Percentiles rank a stretch among this genome's conserved stretches.
phyloP scores from a whole-genome alignment of 1,140 invertebrate genomes.

The Drosophila parabipectinata region DNA sequence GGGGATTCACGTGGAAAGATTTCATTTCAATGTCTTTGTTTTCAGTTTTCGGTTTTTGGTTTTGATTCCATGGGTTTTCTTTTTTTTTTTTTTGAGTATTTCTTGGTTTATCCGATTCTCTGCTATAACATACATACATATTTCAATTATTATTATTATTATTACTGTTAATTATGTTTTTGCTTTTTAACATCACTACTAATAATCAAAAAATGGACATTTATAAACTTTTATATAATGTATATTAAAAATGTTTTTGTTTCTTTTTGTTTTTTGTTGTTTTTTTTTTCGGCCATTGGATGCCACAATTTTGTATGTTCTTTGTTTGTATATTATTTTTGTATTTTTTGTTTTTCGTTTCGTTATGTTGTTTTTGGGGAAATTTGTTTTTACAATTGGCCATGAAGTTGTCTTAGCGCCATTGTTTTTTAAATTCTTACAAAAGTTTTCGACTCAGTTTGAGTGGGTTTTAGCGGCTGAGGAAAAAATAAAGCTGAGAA shows the following conservation, averaged over 20 bases:
- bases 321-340: slow-evolving; percentile 16
- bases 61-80: background rate
- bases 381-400: slow-evolving; percentile 51
- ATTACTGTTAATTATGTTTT: slow-evolving; percentile 65
- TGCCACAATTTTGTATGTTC: slow-evolving; percentile 18
- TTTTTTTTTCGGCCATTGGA: slow-evolving; percentile 17
- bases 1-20: slow-evolving; percentile 44
- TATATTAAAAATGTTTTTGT: slow-evolving; percentile 67
- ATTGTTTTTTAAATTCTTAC: slow-evolving; percentile 40
- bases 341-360: background rate
- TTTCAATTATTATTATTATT: slow-evolving; percentile 63
- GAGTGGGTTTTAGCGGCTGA: slow-evolving; percentile 21
- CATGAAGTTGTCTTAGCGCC: slow-evolving; percentile 62
- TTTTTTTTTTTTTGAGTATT: slow-evolving; percentile 13
- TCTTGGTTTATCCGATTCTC: slow-evolving; percentile 40
- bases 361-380: slow-evolving; percentile 21
- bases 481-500: background rate
- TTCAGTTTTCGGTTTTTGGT: slow-evolving; percentile 8
- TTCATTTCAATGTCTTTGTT: slow-evolving; percentile 19
- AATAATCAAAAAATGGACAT: slow-evolving; percentile 82
- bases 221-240: slow-evolving; percentile 78
- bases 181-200: slow-evolving; percentile 74
- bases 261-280: slow-evolving; percentile 18
- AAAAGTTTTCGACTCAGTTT: slow-evolving; percentile 24
- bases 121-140: slow-evolving; percentile 69